Base-by-base conservation (phyloP, 64 coral and sea anemone genomes). In the Astreopora myriophthalma region DNA sequence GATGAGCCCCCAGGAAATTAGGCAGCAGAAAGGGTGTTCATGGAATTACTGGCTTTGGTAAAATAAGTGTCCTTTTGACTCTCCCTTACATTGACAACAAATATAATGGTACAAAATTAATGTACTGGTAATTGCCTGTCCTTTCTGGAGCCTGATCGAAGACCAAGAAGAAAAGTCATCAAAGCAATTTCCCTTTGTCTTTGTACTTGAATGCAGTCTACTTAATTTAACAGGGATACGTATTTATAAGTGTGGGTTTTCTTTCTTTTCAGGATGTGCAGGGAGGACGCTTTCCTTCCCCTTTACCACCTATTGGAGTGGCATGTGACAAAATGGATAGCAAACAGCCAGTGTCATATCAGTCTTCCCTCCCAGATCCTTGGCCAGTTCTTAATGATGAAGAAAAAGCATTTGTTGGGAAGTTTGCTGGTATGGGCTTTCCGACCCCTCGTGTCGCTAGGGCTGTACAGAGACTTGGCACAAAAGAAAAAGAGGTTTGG, bases 401-500 rank as follows among this genome's bases (percentile, higher is more conserved):
- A 24, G 95, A 97, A 44, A 85, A 90, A 70, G 35, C 33, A 10
- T 97, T 94, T 86, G 95, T 89, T 13, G 30, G 49, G 6, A 92
- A 82, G 51, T 89, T 97, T 67, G 74, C 79, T 2, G 60, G 85
- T 20, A 94, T 97, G 95, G 95, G 95, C 20, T 97, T 97, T 48
- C 95, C 95, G 26, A 55, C 62, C 1, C 91, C 95, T 38, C 91
- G 95, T 28, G 92, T 97, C 3, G 92, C 91, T 27, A 93, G 95
- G 29, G 95, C 95, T 49, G 95, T 97, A 37, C 95, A 97, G 49
- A 90, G 84, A 87, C 78, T 97, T 67, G 95, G 95, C 19, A 88
- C 75, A 65, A 97, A 94, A 25, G 95, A 97, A 36, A 91, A 73
- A 90, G 92, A 97, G 95, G 95, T 97, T 10, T 71, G 66, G 10